Conservation (phyloP, 2,113 vertebrate species). For the Anolis sagrei region DNA sequence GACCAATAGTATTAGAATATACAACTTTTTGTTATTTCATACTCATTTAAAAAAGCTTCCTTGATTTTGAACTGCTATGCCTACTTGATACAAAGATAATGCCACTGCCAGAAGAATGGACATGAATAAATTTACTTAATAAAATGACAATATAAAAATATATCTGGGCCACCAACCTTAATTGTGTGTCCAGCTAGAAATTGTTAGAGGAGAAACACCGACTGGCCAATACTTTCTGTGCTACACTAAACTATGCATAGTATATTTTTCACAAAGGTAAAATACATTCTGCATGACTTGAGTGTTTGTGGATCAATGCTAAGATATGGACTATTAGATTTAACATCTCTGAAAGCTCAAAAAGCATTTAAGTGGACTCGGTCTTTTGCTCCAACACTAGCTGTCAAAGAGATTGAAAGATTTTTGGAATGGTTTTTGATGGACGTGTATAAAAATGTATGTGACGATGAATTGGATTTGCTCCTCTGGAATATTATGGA, state of each 20-base stretch:
- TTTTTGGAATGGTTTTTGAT: conserved; percentile 82
- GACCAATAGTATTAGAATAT: neutral
- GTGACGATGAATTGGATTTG: conserved; percentile 80
- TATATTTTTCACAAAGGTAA: conserved; percentile 75
- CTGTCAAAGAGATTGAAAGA: conserved; percentile 78
- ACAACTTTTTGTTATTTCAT: neutral
- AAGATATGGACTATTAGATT: conserved; percentile 75
- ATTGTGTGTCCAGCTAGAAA: conserved; percentile 59
- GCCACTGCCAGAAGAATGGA: neutral
- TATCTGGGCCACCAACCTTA: conserved; percentile 67
- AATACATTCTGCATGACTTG: conserved; percentile 80
- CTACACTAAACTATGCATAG: conserved; percentile 72
- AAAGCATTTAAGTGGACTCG: conserved; percentile 74
- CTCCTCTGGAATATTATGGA: conserved; percentile 82
- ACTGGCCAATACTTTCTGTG: conserved; percentile 65
- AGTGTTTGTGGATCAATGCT: conserved; percentile 74
- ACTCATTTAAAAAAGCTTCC: neutral
- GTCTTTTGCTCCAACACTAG: conserved; percentile 75
- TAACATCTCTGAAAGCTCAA: conserved; percentile 79
- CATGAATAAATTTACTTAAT: neutral
- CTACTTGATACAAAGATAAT: neutral
- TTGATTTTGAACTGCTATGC: neutral
- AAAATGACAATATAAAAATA: neutral
- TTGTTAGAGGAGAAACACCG: conserved; percentile 61
- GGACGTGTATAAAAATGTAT: conserved; percentile 81